A percentile compares a stretch with the other conserved stretches of the same genome.
phyloP scores from a whole-genome alignment of 2,113 vertebrate species.

The Oxyura jamaicensis region DNA sequence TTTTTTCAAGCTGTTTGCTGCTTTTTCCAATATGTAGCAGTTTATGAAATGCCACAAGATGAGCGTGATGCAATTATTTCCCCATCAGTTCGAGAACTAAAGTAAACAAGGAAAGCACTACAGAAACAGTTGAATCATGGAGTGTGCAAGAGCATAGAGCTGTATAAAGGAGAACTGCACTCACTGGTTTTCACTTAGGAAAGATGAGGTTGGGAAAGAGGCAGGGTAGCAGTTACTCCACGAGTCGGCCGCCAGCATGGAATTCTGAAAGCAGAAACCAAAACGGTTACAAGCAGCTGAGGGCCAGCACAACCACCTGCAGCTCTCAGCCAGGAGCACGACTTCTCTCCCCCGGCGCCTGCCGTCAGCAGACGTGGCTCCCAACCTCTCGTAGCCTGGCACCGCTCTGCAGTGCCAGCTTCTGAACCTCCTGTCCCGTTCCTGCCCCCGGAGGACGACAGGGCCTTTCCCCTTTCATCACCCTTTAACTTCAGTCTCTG shows the following conservation, averaged over 20 bases:
- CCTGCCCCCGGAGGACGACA: not conserved
- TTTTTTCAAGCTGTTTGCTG: not conserved
- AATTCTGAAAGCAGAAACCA: constrained; percentile 70
- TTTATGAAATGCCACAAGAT: constrained; percentile 34
- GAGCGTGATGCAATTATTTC: constrained; percentile 54
- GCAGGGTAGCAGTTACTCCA: constrained; percentile 67
- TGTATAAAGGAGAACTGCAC: constrained; percentile 37
- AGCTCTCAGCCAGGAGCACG: rapidly evolving
- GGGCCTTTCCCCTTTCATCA: not conserved
- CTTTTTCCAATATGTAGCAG: constrained; percentile 15
- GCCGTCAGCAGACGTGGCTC: not conserved
- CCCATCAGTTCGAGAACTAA: constrained; percentile 33
- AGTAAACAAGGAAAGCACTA: constrained; percentile 44
- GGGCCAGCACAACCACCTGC: not conserved
- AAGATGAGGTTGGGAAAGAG: constrained; percentile 58
- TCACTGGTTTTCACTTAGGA: constrained; percentile 79
- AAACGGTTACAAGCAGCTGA: not conserved
- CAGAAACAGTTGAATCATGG: constrained; percentile 25
- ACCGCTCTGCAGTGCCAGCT: not conserved
- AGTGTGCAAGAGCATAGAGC: not conserved
- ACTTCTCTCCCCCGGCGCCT: not conserved
- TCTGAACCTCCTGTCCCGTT: not conserved
- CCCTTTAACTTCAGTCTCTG: not conserved
- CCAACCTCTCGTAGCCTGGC: rapidly evolving
- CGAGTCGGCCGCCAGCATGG: constrained; percentile 54